A percentile compares a stretch with the other conserved stretches of the same genome.
phyloP scores from a whole-genome alignment of 1,140 invertebrate species.

The Aethina tumida region DNA sequence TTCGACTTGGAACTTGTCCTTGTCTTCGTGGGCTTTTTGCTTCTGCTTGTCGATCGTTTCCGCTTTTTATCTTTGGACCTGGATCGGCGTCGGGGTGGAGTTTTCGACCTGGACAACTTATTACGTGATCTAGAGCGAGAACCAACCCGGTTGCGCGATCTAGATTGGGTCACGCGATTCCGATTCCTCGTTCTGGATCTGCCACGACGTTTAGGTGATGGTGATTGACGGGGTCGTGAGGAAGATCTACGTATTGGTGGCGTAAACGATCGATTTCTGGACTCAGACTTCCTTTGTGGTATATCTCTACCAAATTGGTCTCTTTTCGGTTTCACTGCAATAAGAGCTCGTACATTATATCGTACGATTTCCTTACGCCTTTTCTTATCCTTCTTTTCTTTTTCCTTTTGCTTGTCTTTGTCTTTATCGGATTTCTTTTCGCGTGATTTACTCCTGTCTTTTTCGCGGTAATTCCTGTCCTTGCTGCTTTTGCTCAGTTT shows the following conservation, averaged over 20 bases:
- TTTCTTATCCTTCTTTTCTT: slow-evolving; percentile 48
- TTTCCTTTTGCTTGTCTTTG: slow-evolving; percentile 30
- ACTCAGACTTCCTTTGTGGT: slow-evolving; percentile 31
- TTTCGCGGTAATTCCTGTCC: slow-evolving; percentile 71
- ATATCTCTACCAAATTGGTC: slow-evolving; percentile 74
- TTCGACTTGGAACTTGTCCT: slow-evolving; percentile 24
- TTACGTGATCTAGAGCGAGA: slow-evolving; percentile 19
- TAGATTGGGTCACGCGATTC: neutral
- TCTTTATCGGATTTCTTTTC: slow-evolving; percentile 25
- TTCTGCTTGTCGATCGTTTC: slow-evolving; percentile 31
- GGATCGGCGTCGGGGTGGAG: slow-evolving; percentile 28
- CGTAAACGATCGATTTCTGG: slow-evolving; percentile 19
- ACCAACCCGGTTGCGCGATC: slow-evolving; percentile 18
- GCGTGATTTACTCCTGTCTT: slow-evolving; percentile 32
- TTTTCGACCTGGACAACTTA: slow-evolving; percentile 29
- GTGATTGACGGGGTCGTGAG: slow-evolving; percentile 16
- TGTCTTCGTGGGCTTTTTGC: slow-evolving; percentile 22
- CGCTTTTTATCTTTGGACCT: slow-evolving; percentile 35
- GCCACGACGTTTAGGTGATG: slow-evolving; percentile 12
- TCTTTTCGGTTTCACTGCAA: slow-evolving; percentile 59
- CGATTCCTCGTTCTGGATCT: slow-evolving; percentile 6
- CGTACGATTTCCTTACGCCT: slow-evolving; percentile 70
- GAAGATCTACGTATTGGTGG: slow-evolving; percentile 21
- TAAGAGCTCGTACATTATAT: slow-evolving; percentile 70
- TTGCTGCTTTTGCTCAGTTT: slow-evolving; percentile 70